Conservation (phyloP, 2,113 vertebrate species). For the Marcusenius ussheri region DNA sequence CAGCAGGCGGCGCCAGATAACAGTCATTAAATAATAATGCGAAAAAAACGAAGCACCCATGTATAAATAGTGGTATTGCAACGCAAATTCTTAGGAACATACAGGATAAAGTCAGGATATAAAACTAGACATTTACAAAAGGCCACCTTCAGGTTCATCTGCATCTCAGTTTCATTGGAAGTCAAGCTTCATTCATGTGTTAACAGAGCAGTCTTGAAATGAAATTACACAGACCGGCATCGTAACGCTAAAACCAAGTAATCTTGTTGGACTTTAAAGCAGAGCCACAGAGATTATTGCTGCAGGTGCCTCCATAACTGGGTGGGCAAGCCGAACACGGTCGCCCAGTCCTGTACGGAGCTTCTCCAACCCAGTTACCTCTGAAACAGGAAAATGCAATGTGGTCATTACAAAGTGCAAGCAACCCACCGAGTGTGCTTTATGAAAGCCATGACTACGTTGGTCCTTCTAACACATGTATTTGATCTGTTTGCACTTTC, state of each 20-base stretch:
- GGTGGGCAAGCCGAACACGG: slow-evolving; percentile 78
- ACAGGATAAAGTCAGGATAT: neutral
- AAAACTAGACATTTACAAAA: slow-evolving; percentile 6
- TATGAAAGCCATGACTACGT: neutral
- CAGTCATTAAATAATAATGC: slow-evolving; percentile 16
- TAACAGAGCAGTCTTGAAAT: neutral
- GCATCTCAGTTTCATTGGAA: neutral
- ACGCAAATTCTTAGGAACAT: neutral
- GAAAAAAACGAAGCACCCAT: neutral
- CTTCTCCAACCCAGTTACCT: slow-evolving; percentile 84
- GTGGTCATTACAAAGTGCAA: neutral
- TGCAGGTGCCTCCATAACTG: slow-evolving; percentile 68
- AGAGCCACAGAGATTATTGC: slow-evolving; percentile 72
- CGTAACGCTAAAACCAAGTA: slow-evolving; percentile 44
- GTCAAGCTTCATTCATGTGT: neutral
- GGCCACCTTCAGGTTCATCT: neutral
- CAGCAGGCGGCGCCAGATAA: slow-evolving; percentile 15
- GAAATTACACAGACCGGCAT: neutral
- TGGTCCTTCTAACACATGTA: neutral
- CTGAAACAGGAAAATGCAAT: slow-evolving; percentile 53
- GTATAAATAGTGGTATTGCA: neutral
- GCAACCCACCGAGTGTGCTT: neutral
- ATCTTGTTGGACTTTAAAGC: slow-evolving; percentile 59
- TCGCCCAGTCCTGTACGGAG: slow-evolving; percentile 69
- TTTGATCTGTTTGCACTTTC: neutral